Percentiles rank a stretch among this genome's conserved stretches.
Conservation (phyloP, 2,113 vertebrate species). For the Perccottus glenii region DNA sequence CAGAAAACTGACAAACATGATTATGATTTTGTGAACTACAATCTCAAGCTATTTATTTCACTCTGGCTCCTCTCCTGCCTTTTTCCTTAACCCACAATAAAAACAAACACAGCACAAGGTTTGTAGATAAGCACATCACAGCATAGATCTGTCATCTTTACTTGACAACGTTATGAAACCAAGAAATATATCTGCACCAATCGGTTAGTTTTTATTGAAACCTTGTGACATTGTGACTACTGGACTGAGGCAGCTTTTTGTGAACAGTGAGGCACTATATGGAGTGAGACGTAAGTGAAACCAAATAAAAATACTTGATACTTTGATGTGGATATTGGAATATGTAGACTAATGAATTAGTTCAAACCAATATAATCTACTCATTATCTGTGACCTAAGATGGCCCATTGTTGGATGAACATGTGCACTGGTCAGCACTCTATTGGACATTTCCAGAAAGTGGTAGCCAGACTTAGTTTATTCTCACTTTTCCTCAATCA, state of each 20-base stretch:
- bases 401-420: neutral
- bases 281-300: no score
- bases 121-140: slow-evolving; percentile 29
- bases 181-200: slow-evolving; percentile 26
- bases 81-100: slow-evolving; percentile 18
- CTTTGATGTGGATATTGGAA: no score
- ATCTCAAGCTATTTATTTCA: slow-evolving; percentile 15
- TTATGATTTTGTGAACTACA: neutral
- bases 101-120: slow-evolving; percentile 24
- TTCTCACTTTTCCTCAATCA: slow-evolving; percentile 67
- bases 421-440: slow-evolving; percentile 17
- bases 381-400: no score
- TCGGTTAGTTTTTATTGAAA: slow-evolving; percentile 25
- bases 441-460: slow-evolving; percentile 63
- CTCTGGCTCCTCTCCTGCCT: neutral
- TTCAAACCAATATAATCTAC: neutral
- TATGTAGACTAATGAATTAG: no score
- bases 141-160: slow-evolving; percentile 15
- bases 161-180: slow-evolving; percentile 32
- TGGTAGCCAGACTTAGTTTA: slow-evolving; percentile 66
- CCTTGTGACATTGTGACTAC: neutral
- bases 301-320: no score
- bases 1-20: slow-evolving; percentile 14
- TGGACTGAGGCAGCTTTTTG: no score
- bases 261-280: no score